Base-by-base conservation (phyloP, 1,140 invertebrate genomes). In the Ganaspis sp. region DNA sequence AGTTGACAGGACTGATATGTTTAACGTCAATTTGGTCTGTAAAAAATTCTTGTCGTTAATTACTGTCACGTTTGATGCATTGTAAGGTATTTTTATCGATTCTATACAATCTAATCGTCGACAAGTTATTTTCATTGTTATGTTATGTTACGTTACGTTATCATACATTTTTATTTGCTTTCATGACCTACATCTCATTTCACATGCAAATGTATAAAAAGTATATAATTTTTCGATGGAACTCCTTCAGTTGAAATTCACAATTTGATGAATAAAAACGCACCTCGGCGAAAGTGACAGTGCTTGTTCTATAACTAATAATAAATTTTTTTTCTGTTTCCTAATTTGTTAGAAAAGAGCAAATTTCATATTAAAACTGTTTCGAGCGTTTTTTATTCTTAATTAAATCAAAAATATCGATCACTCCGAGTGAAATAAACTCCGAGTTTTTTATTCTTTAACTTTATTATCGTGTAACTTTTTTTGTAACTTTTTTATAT, bases 21-120 rank as follows among this genome's bases (percentile, higher is more conserved):
- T 49, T 49, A 49, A n/a, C n/a, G n/a, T 4, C 6, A 23, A 19
- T 9, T 58, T 9, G 17, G 11, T 21, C 49, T 21, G 11, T 12
- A 23, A 58, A 58, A 58, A 58, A 58, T 54, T 54, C n/a, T 23
- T 54, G 8, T 54, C 19, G 9, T 54, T 54, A 54, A 54, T 54
- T 58, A 58, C 23, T 29, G 23, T 29, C 58, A 29, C n/a, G 15
- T 64, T 64, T 29, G 11, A 12, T n/a, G 15, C 12, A 15, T 8
- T 29, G 26, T 64, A 1, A 21, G 17, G 45, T 1, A 49, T 49
- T 49, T 49, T 49, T 49, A 64, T 64, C 11, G 12, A 64, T 64
- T 64, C 23, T n/a, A 49, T 29, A n/a, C n/a, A 64, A 29, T 64
- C 26, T 15, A 64, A 29, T 12, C 0, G 11, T 29, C 58, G 8